Base-by-base conservation (phyloP, 2,888 invertebrate genomes). In the Netelia virgata region DNA sequence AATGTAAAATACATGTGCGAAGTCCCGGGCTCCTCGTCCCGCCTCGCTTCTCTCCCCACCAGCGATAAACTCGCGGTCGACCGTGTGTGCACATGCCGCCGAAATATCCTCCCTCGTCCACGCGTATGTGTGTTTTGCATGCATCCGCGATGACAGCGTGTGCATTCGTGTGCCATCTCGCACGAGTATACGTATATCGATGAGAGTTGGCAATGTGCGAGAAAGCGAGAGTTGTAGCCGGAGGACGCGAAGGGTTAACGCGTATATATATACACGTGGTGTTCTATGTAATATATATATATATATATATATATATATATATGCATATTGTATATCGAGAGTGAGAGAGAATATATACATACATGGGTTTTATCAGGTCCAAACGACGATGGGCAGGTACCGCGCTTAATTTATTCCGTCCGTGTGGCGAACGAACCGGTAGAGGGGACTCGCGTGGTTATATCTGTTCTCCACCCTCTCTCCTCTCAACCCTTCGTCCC, bases 1-100 rank as follows among this genome's bases (percentile, higher is more conserved):
- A 91, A 92, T 92, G 91, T 91, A 92, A 90, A 92, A 90, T 91
- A 92, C 89, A 92, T 89, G 91, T 88, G 87, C 89, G 20, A 81
- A 72, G 85, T 72, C 66, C 85, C 75, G 72, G 72, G 50, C 10
- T 77, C 63, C 77, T 55, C 63, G 43, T n/a, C 36, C 68, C 53
- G 47, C 75, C 63, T 64, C 74, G 47, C 81, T 70, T 41, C 64
- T n/a, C 72, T 63, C 63, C 57, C 43, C n/a, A 63, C 59, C 57
- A 47, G 63, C 80, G 72, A 79, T 75, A 79, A 63, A 69, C 61
- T 88, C 86, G 59, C 87, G 88, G 87, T 89, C 88, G 87, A 87
- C 90, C 88, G 89, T 86, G 87, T 82, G 87, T 88, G 87, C 85
- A 86, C 86, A 86, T 36, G 79, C 85, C 59, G 81, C 68, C 64